A percentile compares a stretch with the other conserved stretches of the same genome.
Conservation (phyloP, 2,113 vertebrate species). For the Pandion haliaetus region DNA sequence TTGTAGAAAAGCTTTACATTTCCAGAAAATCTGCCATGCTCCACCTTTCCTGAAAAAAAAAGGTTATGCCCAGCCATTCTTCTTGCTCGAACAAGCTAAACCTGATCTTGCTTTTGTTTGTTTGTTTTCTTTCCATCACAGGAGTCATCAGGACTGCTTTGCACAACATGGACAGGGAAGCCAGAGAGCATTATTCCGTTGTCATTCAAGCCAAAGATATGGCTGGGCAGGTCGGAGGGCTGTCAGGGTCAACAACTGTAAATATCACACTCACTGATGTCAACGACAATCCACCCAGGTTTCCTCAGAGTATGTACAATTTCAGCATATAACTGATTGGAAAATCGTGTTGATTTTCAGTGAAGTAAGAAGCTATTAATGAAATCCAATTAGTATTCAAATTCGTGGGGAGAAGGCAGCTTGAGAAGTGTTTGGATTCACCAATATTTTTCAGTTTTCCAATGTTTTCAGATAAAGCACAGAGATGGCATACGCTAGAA, state of each 20-base stretch:
- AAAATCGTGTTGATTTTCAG: background rate
- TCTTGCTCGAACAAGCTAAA: background rate
- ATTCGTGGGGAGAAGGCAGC: background rate
- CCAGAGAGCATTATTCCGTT: constrained; percentile 93
- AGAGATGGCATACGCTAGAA: background rate
- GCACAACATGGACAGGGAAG: constrained; percentile 96
- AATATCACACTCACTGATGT: constrained; percentile 96
- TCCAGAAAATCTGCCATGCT: background rate
- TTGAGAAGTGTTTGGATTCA: background rate
- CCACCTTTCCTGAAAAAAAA: background rate
- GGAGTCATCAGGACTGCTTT: constrained; percentile 97
- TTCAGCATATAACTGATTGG: constrained; percentile 29
- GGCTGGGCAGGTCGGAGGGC: constrained; percentile 95
- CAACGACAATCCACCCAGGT: constrained; percentile 96
- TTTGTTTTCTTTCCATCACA: constrained; percentile 60
- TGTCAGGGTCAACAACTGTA: constrained; percentile 94
- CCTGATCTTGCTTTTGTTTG: background rate
- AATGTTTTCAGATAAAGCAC: background rate
- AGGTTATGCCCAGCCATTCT: background rate
- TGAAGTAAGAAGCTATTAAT: background rate
- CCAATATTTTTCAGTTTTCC: background rate
- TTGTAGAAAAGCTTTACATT: background rate
- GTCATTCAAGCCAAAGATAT: constrained; percentile 99
- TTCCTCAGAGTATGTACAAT: constrained; percentile 88
- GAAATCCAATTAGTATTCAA: background rate